These are phyloP conservation scores for Dinocampus coccinellae DNA, from an alignment of 2,888 invertebrate genomes.

Conservation along the genomic window DNA sequence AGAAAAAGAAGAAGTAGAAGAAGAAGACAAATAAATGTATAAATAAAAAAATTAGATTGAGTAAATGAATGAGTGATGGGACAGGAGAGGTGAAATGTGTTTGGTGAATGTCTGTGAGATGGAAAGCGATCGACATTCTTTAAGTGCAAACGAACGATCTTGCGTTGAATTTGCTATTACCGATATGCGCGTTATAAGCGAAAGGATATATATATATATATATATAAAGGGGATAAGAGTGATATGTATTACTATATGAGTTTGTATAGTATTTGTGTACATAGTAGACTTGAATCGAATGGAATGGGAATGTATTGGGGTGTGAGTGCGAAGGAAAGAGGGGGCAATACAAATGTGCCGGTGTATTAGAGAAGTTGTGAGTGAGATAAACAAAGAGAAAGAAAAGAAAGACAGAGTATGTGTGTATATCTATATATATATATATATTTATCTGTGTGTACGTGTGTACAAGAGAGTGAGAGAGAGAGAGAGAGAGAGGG, in stretches of 20 bases:
- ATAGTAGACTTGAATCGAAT: constrained; percentile 24
- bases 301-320: constrained; percentile 43
- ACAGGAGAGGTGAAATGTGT: constrained; percentile 2
- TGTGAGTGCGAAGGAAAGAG: constrained; percentile 32
- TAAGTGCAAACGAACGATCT: not conserved
- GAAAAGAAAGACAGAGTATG: not conserved
- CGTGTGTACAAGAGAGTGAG: not conserved
- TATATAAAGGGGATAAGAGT: not conserved
- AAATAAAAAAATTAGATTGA: not conserved
- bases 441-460: no score
- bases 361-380: constrained; percentile 33
- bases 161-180: not conserved
- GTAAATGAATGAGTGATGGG: not conserved
- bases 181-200: not conserved
- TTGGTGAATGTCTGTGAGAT: not conserved
- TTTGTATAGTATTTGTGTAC: not conserved
- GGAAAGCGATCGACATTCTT: constrained; percentile 29
- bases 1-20: not conserved
- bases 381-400: not conserved
- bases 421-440: no score
- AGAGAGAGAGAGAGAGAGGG: not conserved
- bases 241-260: not conserved
- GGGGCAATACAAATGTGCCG: constrained; percentile 18
- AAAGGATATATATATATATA: not conserved
- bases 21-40: not conserved